phyloP scores from a whole-genome alignment of 2,113 vertebrate species.

The Protomyctophum bolini region DNA sequence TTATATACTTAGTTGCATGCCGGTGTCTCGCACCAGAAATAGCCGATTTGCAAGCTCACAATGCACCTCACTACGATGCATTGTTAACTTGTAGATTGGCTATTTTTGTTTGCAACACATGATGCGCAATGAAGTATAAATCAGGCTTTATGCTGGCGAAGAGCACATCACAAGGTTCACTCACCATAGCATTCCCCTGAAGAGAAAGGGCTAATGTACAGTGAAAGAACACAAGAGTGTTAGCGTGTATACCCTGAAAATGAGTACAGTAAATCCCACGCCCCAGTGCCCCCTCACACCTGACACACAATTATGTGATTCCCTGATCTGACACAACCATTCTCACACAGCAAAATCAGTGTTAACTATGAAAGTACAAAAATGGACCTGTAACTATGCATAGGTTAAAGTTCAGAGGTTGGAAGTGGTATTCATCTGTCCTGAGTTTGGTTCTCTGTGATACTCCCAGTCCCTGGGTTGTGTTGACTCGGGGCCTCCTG shows the following conservation, averaged over 20 bases:
- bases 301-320: slow-evolving; percentile 11
- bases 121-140: no score
- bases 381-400: neutral
- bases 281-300: slow-evolving; percentile 7
- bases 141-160: slow-evolving; percentile 41
- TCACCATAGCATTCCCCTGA: slow-evolving; percentile 55
- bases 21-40: no score
- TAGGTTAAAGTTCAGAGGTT: slow-evolving; percentile 11
- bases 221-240: slow-evolving; percentile 55
- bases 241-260: slow-evolving; percentile 46
- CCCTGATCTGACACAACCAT: slow-evolving; percentile 29
- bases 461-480: slow-evolving; percentile 53
- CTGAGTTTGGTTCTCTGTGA: slow-evolving; percentile 62
- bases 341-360: slow-evolving; percentile 8
- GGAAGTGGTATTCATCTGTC: slow-evolving; percentile 68
- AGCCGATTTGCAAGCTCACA: no score
- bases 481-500: slow-evolving; percentile 66
- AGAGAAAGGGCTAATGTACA: slow-evolving; percentile 70
- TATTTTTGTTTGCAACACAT: no score
- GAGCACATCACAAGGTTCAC: slow-evolving; percentile 66
- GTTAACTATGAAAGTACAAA: no score
- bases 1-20: no score
- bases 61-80: no score
- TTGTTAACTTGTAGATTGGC: no score
- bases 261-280: slow-evolving; percentile 8